These are phyloP conservation scores for Cathartes aura DNA, from an alignment of 2,113 vertebrate genomes.

Conservation along the genomic window DNA sequence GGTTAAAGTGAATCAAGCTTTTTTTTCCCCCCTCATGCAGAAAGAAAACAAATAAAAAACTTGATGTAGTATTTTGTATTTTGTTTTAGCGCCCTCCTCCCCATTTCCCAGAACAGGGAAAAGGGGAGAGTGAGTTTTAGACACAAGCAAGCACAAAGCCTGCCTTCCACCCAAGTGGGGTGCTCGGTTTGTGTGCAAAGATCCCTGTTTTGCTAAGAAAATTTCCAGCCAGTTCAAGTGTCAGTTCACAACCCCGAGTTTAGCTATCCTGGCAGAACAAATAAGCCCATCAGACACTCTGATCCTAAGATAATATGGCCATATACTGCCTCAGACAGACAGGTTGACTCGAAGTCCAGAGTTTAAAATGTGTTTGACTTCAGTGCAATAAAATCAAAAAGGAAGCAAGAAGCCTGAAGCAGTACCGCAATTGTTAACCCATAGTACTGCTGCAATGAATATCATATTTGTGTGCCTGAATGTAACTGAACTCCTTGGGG, in stretches of 20 bases:
- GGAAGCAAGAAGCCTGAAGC: constrained; percentile 21
- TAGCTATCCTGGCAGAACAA: background rate
- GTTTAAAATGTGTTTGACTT: constrained; percentile 40
- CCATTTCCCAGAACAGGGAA: background rate
- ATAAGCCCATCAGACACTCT: background rate
- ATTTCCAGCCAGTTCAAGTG: background rate
- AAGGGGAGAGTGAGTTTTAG: background rate
- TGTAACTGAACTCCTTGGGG: background rate
- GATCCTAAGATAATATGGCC: background rate
- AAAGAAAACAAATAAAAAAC: background rate
- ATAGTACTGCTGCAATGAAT: background rate
- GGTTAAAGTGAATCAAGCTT: background rate
- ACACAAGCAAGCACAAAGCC: accelerated
- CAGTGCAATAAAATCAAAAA: constrained; percentile 11
- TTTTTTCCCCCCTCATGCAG: background rate
- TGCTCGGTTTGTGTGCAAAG: background rate
- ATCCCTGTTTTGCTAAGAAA: background rate
- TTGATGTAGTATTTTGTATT: background rate
- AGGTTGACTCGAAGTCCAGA: background rate
- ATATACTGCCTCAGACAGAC: background rate
- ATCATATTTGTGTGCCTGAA: constrained; percentile 11
- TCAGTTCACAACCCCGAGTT: background rate
- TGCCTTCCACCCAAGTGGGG: background rate
- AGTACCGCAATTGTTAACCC: background rate
- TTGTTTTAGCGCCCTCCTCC: accelerated